Base-by-base conservation (phyloP, 2,113 vertebrate species). In the Tetraodon nigroviridis region DNA sequence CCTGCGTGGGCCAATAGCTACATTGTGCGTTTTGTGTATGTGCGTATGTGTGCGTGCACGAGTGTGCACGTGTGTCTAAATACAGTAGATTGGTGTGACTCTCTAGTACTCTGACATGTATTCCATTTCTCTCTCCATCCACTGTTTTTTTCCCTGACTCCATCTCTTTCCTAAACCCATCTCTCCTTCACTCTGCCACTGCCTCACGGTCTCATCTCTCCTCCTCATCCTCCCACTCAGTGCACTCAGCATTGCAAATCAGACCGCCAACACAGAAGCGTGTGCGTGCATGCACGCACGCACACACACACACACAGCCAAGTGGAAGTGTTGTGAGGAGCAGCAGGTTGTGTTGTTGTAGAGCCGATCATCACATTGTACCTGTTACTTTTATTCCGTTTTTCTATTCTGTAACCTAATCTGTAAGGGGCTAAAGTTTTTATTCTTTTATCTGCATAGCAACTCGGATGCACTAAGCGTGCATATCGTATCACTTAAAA, bases 221-320 rank as follows among this genome's bases (percentile, higher is more conserved):
- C 83, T 81, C 86, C 78, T 86, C 84, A 52, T 82, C 84, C 79
- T 69, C 86, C 86, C 79, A 86, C 86, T 80, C 73, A 1, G 60
- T 76, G 78, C 82, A 82, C 84, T 87, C 81, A 80, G 84, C 71
- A 80, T 83, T 83, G 80, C 85, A 87, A 87, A 87, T 77, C 83
- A 81, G 61, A 40, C 80, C 84, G 47, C 82, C 74, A 75, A 83
- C 82, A 79, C 78, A 65, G 71, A 51, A n/a, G 10, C 70, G 24
- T 24, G 24, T 5, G 24, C 5, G 24, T 24, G 7, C 22, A 37
- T 44, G 24, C 24, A 46, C 58, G 21, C 49, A 56, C 21, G 6
- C 22, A 37, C 49, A 24, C 45, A 15, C 54, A 47, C 61, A 56
- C 47, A 62, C n/a, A 54, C 6, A 47, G 65, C 71, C 71, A 64